Conservation (phyloP, 2,797 vertebrate species). For the Microcaecilia unicolor region DNA sequence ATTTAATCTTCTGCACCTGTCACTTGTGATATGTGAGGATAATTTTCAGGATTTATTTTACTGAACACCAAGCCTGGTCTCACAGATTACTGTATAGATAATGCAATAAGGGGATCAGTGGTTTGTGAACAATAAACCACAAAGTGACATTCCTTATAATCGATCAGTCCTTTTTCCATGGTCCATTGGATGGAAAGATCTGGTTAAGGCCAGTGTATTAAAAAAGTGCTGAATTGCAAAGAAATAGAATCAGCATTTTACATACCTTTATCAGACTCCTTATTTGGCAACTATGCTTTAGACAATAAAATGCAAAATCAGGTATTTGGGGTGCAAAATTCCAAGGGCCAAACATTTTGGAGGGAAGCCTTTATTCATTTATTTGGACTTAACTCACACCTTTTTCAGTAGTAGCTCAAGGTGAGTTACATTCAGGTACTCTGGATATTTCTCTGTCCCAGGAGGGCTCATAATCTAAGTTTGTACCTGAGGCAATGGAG, state of each 20-base stretch:
- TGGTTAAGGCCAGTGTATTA: slow-evolving; percentile 5
- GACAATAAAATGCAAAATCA: neutral
- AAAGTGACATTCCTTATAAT: slow-evolving; percentile 15
- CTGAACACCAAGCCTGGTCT: slow-evolving; percentile 6
- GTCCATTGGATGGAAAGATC: slow-evolving; percentile 16
- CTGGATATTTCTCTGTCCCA: too few relatives aligned
- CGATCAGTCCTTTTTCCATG: slow-evolving; percentile 9
- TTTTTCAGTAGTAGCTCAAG: too few relatives aligned
- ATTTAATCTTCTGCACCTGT: slow-evolving; percentile 32
- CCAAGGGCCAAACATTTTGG: too few relatives aligned
- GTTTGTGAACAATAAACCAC: slow-evolving; percentile 25
- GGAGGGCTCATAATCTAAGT: too few relatives aligned
- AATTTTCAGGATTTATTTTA: slow-evolving; percentile 23
- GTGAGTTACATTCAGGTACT: too few relatives aligned
- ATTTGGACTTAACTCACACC: too few relatives aligned
- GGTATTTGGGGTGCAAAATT: too few relatives aligned
- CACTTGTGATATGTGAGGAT: slow-evolving; percentile 31
- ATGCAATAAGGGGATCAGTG: slow-evolving; percentile 19
- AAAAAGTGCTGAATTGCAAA: neutral
- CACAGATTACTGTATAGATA: slow-evolving; percentile 23
- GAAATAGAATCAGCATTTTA: neutral
- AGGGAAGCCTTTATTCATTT: too few relatives aligned
- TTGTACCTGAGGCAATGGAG: too few relatives aligned
- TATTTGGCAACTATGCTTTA: neutral
- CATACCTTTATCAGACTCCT: neutral